Percentiles rank a stretch among this genome's conserved stretches.
Conservation (phyloP, 2,888 invertebrate genomes). For the Therioaphis trifolii region DNA sequence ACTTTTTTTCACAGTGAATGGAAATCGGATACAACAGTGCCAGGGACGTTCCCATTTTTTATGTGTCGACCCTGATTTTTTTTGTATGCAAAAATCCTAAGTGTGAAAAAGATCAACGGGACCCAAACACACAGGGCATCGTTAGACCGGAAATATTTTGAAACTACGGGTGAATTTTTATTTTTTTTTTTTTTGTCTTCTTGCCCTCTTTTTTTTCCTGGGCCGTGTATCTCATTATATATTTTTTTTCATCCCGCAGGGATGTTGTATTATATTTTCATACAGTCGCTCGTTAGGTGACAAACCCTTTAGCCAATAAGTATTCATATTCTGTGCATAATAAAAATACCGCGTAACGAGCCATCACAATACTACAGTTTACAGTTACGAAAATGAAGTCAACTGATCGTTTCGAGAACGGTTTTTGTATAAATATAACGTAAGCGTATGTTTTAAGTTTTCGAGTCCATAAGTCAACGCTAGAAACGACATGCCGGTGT, state of each 20-base stretch:
- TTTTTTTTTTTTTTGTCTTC: slow-evolving; percentile 38
- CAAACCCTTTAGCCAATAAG: slow-evolving; percentile 62
- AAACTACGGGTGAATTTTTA: slow-evolving; percentile 60
- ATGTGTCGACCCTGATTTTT: slow-evolving; percentile 62
- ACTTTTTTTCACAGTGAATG: slow-evolving; percentile 56
- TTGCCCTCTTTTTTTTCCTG: slow-evolving; percentile 58
- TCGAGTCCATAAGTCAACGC: too few relatives aligned
- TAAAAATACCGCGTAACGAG: slow-evolving; percentile 58
- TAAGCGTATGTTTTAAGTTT: too few relatives aligned
- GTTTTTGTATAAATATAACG: too few relatives aligned
- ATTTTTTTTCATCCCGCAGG: slow-evolving; percentile 44
- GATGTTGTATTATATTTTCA: slow-evolving; percentile 61
- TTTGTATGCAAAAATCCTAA: slow-evolving; percentile 62
- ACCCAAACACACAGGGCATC: slow-evolving; percentile 58
- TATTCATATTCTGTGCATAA: slow-evolving; percentile 53
- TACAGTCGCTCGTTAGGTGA: slow-evolving; percentile 61
- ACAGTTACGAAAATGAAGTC: slow-evolving; percentile 54
- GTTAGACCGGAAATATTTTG: slow-evolving; percentile 63
- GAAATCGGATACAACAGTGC: slow-evolving; percentile 62
- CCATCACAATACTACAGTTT: slow-evolving; percentile 43
- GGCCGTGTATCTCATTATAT: slow-evolving; percentile 58
- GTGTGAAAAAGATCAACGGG: slow-evolving; percentile 63
- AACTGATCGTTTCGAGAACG: too few relatives aligned
- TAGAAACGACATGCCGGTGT: too few relatives aligned
- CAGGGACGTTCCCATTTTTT: slow-evolving; percentile 56